Percentiles rank a stretch among this genome's conserved stretches.
phyloP scores from a whole-genome alignment of 2,113 vertebrate species.

The Abramis brama region DNA sequence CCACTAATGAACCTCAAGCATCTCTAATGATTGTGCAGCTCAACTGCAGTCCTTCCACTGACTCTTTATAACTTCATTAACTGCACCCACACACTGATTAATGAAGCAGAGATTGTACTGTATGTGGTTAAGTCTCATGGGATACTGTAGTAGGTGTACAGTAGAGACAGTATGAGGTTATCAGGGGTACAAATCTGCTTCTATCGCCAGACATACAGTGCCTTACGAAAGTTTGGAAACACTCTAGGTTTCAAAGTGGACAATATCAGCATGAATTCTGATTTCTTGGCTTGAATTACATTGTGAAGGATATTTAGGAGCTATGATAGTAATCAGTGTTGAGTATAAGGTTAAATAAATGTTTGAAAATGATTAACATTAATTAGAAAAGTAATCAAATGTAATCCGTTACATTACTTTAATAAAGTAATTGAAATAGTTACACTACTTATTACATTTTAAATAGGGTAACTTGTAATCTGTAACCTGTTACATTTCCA shows the following conservation, averaged over 20 bases:
- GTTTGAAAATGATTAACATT: too few relatives aligned
- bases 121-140: neutral
- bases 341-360: too few relatives aligned
- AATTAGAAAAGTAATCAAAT: too few relatives aligned
- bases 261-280: neutral
- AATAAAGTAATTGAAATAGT: too few relatives aligned
- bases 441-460: too few relatives aligned
- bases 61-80: constrained; percentile 30
- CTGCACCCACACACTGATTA: constrained; percentile 14
- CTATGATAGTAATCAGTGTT: too few relatives aligned
- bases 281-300: neutral
- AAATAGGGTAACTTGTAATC: too few relatives aligned
- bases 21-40: neutral
- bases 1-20: constrained; percentile 25
- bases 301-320: neutral
- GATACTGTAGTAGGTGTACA: neutral
- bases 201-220: neutral
- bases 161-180: neutral
- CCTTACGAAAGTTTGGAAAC: neutral
- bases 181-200: neutral
- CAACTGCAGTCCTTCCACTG: neutral
- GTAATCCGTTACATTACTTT: too few relatives aligned
- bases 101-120: constrained; percentile 23
- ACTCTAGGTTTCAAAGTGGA: neutral
- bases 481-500: too few relatives aligned